Conservation (phyloP, 2,113 vertebrate genomes). For the Triplophysa siluroides region DNA sequence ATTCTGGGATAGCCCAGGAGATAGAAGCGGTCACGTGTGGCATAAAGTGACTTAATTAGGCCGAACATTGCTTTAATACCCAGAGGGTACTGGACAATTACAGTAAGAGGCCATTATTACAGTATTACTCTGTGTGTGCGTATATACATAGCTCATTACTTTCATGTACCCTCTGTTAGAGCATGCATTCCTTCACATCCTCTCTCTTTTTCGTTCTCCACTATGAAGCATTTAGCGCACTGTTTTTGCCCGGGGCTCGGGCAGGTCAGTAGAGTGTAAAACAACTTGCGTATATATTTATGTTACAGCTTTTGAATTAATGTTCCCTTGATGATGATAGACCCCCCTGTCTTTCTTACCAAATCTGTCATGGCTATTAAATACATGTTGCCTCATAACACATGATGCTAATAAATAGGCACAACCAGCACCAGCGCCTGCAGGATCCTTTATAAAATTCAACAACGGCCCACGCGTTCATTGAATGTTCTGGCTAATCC, state of each 20-base stretch:
- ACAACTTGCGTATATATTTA: neutral
- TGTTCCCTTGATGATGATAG: constrained; percentile 20
- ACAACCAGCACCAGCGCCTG: too few relatives aligned
- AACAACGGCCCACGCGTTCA: too few relatives aligned
- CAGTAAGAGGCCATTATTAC: constrained; percentile 30
- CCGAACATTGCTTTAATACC: constrained; percentile 27
- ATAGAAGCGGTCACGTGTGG: neutral
- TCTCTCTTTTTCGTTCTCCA: constrained; percentile 17
- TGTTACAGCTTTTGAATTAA: neutral
- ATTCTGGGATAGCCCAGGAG: constrained; percentile 33
- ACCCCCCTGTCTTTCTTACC: neutral
- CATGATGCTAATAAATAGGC: neutral
- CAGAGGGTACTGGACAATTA: constrained; percentile 11
- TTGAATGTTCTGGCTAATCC: too few relatives aligned
- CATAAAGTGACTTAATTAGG: constrained; percentile 36
- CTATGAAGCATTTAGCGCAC: constrained; percentile 8
- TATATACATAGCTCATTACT: constrained; percentile 20
- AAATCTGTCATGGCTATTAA: neutral
- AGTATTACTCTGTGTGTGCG: constrained; percentile 1
- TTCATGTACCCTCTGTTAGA: constrained; percentile 10
- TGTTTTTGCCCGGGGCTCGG: constrained; percentile 17
- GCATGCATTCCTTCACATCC: neutral
- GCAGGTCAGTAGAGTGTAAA: constrained; percentile 29
- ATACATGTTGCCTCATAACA: neutral
- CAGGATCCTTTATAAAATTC: neutral